Evolutionary conservation across 2,113 vertebrate species (phyloP).

Genomic region (Casuarius casuarius): DNA sequence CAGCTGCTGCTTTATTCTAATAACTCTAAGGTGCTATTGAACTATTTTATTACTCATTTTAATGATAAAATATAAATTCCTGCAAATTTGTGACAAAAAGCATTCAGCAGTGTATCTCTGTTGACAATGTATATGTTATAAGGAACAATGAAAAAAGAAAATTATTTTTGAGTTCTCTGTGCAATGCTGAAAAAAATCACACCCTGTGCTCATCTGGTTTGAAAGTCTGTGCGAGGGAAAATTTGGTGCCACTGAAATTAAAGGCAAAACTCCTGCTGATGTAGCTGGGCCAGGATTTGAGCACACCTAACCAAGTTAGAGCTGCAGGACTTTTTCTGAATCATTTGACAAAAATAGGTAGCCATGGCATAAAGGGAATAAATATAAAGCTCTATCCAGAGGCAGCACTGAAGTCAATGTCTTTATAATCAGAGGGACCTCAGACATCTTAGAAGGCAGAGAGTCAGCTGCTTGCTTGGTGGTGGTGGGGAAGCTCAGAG

Average conservation of each 20-base stretch:
- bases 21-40: background rate
- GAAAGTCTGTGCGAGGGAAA: background rate
- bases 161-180: background rate
- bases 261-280: background rate
- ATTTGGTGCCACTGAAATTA: background rate
- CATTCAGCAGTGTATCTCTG: background rate
- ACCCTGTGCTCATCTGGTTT: background rate
- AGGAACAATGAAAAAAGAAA: background rate
- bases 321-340: background rate
- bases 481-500: background rate
- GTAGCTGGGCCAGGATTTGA: background rate
- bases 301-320: background rate
- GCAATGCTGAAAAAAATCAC: background rate
- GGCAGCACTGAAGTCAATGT: background rate
- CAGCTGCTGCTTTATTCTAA: background rate
- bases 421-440: background rate
- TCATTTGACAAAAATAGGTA: background rate
- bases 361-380: background rate
- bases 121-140: background rate
- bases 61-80: background rate
- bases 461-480: background rate
- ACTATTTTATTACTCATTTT: background rate
- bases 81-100: background rate
- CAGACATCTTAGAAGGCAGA: background rate
- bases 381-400: background rate